Base-by-base conservation (phyloP, 2,113 vertebrate genomes). In the Datnioides undecimradiatus region DNA sequence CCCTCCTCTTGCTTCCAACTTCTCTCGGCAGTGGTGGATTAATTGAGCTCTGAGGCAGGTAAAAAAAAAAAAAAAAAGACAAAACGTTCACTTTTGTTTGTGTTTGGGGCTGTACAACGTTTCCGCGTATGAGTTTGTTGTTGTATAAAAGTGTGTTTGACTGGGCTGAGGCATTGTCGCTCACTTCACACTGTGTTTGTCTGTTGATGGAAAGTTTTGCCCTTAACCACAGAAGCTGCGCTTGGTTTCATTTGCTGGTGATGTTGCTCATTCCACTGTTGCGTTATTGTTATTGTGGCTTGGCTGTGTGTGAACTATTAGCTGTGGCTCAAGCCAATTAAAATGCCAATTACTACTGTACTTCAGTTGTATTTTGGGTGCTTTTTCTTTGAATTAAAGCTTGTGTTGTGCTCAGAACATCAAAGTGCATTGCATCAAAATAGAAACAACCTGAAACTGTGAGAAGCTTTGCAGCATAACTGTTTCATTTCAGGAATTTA, bases 181-280 rank as follows among this genome's bases (percentile, higher is more conserved):
- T 73, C 21, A 21, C 33, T 60, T 75, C 62, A 43, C 54, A 55
- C 36, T 23, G 36, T 59, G 14, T 67, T 73, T 71, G 13, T 69
- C 60, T 73, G 63, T 38, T 60, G 81, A 55, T 78, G 73, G 52
- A 68, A 74, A 76, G 41, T 72, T 73, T 77, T 69, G 59, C 62
- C 70, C 58, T 70, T 65, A 76, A 80, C 87, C 72, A 79, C 82
- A 59, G 60, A 83, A 29, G 59, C 46, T 68, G 31, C 64, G 41
- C 60, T 55, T 29, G 55, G 80, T 84, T 86, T 86, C 1, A 0
- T 76, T 81, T 79, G n/a, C n/a, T 29, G 41, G 25, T 43, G 38
- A 6, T 17, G 46, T 60, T 52, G 58, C 41, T 66, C 34, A 3
- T 68, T 49, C 9, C 23, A 23, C 64, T 33, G 52, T 73, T 71